These are phyloP conservation scores for Tipula confusa DNA, from an alignment of 2,888 invertebrate species.

Conservation along the genomic window DNA sequence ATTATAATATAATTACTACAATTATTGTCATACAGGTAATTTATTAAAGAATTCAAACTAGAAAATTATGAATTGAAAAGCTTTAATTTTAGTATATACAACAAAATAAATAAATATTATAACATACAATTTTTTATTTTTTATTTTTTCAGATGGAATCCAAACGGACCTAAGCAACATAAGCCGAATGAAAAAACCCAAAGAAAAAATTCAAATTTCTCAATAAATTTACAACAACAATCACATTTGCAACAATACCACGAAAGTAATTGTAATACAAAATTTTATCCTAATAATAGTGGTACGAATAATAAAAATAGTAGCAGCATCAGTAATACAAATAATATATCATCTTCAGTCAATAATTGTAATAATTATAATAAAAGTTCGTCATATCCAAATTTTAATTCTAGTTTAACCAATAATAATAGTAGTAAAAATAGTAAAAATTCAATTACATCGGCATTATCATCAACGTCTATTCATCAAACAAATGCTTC, in stretches of 20 bases:
- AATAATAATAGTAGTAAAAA: constrained; percentile 35
- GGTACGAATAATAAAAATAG: constrained; percentile 10
- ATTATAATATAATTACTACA: no score
- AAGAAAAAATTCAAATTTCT: constrained; percentile 44
- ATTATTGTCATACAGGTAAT: no score
- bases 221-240: constrained; percentile 39
- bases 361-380: constrained; percentile 36
- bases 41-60: no score
- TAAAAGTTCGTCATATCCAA: constrained; percentile 48
- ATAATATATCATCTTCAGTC: constrained; percentile 30
- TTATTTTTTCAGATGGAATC: constrained; percentile 43
- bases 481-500: constrained; percentile 29
- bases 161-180: constrained; percentile 46
- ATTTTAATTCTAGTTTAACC: constrained; percentile 39
- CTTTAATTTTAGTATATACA: no score
- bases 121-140: not conserved
- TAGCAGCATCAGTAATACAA: not conserved
- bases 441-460: constrained; percentile 34
- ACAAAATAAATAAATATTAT: no score
- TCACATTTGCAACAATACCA: constrained; percentile 35
- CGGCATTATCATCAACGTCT: constrained; percentile 34
- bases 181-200: constrained; percentile 46
- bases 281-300: constrained; percentile 31
- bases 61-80: no score
- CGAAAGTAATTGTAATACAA: not conserved